A percentile compares a stretch with the other conserved stretches of the same genome.
These are phyloP conservation scores for Micromesistius poutassou DNA, from an alignment of 2,797 vertebrate genomes.

Conservation along the genomic window DNA sequence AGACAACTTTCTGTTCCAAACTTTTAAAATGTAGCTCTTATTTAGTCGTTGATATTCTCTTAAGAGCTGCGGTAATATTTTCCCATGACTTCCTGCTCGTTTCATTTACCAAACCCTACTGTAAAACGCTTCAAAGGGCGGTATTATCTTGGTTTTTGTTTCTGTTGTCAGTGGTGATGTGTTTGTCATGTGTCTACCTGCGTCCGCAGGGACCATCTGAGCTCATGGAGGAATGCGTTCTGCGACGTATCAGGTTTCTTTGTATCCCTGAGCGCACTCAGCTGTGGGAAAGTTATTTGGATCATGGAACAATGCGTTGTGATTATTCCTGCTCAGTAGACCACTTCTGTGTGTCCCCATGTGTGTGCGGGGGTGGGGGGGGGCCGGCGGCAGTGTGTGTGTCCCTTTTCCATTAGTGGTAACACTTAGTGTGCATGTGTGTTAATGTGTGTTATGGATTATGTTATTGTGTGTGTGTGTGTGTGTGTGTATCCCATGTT, in stretches of 20 bases:
- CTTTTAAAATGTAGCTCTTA: background rate
- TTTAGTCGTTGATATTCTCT: background rate
- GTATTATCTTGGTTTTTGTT: background rate
- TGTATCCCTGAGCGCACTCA: background rate
- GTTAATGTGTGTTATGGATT: too few species aligned
- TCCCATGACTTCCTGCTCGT: too few species aligned
- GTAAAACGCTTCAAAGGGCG: background rate
- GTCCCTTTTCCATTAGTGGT: background rate
- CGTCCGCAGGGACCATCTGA: background rate
- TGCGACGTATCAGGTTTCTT: background rate
- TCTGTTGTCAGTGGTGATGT: background rate
- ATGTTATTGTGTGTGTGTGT: background rate
- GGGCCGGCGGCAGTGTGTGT: background rate
- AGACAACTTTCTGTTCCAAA: background rate
- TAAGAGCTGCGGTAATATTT: too few species aligned
- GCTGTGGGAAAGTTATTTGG: slow-evolving; percentile 5
- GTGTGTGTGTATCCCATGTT: background rate
- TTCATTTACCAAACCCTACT: background rate
- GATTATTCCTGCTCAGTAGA: background rate
- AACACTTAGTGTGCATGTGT: background rate
- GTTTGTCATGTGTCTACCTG: background rate
- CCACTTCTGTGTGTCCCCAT: background rate
- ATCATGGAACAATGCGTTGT: slow-evolving; percentile 26
- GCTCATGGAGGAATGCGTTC: background rate
- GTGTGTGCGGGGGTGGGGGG: background rate